A percentile compares a stretch with the other conserved stretches of the same genome.
phyloP scores from a whole-genome alignment of 2,113 vertebrate species.

The Aegotheles bennettii region DNA sequence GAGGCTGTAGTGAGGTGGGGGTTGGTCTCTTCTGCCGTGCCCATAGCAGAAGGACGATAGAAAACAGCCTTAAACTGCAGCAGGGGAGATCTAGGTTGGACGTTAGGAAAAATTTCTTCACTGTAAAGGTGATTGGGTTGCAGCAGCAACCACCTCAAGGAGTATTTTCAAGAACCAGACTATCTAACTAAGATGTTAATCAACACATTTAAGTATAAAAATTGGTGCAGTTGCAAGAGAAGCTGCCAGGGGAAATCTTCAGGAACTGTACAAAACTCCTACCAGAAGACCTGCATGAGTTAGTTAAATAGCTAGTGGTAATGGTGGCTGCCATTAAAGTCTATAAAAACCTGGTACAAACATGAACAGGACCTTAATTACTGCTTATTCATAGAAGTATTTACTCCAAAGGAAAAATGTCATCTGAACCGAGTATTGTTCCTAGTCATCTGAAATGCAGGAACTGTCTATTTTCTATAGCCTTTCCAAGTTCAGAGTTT shows the following conservation, averaged over 20 bases:
- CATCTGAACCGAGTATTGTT: neutral
- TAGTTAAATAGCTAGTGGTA: neutral
- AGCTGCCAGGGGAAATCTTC: neutral
- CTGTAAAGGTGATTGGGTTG: too few relatives aligned
- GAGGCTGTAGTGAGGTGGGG: too few relatives aligned
- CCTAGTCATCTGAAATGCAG: neutral
- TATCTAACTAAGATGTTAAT: neutral
- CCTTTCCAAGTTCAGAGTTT: neutral
- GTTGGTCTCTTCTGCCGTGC: too few relatives aligned
- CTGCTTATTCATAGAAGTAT: neutral
- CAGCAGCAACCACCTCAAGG: neutral
- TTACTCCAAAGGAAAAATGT: neutral
- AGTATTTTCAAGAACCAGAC: neutral
- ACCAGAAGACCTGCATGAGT: neutral
- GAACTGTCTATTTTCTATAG: neutral
- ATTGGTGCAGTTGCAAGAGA: neutral
- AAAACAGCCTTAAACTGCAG: too few relatives aligned
- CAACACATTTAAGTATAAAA: neutral
- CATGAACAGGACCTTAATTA: neutral
- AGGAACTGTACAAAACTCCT: neutral
- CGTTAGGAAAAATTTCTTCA: too few relatives aligned
- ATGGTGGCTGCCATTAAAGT: neutral
- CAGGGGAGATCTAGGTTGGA: too few relatives aligned
- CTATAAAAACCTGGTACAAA: neutral
- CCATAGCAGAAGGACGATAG: too few relatives aligned